Evolutionary conservation across 2,797 vertebrate species (phyloP).

Genomic region (Hemitrygon akajei): DNA sequence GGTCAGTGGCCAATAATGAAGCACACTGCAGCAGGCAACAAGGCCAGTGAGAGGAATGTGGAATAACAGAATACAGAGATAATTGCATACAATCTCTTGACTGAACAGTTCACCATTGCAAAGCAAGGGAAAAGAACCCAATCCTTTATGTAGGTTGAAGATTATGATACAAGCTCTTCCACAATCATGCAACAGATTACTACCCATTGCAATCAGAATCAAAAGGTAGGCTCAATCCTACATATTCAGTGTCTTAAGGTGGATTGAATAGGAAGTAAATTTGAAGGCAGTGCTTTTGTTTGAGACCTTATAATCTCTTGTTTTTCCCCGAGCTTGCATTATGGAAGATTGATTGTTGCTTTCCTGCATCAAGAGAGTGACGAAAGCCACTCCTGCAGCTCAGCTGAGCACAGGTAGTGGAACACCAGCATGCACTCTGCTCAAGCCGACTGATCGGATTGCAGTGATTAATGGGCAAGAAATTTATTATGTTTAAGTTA

Average conservation of each 20-base stretch:
- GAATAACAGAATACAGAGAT: background rate
- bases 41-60: no score
- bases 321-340: background rate
- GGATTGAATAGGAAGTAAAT: background rate
- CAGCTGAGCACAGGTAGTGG: background rate
- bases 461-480: slow-evolving; percentile 46
- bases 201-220: background rate
- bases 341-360: background rate
- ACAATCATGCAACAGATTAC: background rate
- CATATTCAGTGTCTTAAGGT: background rate
- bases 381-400: background rate
- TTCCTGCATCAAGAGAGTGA: background rate
- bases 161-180: background rate
- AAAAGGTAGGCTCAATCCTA: background rate
- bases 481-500: slow-evolving; percentile 39
- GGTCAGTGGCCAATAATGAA: background rate
- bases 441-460: slow-evolving; percentile 40
- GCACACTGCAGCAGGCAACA: background rate
- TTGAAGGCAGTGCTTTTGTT: background rate
- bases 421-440: background rate
- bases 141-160: background rate
- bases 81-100: background rate
- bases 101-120: background rate
- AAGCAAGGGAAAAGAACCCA: background rate
- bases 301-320: background rate